These are phyloP conservation scores for Sarcophaga variegata DNA, from an alignment of 2,888 invertebrate genomes.

Conservation along the genomic window DNA sequence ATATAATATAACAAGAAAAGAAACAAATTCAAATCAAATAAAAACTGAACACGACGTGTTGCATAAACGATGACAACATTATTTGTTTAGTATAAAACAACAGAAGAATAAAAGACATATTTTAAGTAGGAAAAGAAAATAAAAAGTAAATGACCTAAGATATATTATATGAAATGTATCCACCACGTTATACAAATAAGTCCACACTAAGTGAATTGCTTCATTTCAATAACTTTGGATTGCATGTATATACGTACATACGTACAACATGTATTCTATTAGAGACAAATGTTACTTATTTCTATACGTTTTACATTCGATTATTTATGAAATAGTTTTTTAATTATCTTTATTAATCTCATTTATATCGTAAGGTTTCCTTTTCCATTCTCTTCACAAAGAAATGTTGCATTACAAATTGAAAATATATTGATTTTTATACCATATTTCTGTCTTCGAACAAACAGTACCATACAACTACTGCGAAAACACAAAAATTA, in stretches of 20 bases:
- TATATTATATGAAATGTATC: constrained; percentile 14
- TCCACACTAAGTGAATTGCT: not conserved
- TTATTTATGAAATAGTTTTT: not conserved
- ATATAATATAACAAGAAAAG: constrained; percentile 15
- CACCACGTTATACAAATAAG: not conserved
- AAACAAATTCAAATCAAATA: constrained; percentile 43
- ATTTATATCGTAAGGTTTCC: constrained; percentile 51
- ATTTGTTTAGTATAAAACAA: constrained; percentile 32
- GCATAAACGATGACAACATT: constrained; percentile 65
- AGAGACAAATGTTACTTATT: not conserved
- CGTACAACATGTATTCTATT: not conserved
- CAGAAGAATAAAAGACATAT: constrained; percentile 27
- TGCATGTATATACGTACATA: not conserved
- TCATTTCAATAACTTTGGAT: not conserved
- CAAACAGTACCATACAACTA: not conserved
- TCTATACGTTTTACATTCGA: not conserved
- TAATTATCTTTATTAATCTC: constrained; percentile 11
- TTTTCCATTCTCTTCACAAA: not conserved
- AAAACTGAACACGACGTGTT: constrained; percentile 56
- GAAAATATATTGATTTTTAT: constrained; percentile 47
- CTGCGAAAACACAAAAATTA: constrained; percentile 7
- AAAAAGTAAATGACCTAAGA: constrained; percentile 58
- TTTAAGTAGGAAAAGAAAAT: constrained; percentile 24
- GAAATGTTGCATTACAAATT: constrained; percentile 30
- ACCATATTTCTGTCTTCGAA: not conserved